Base-by-base conservation (phyloP, 2,797 vertebrate species). In the Sebastolobus alascanus region DNA sequence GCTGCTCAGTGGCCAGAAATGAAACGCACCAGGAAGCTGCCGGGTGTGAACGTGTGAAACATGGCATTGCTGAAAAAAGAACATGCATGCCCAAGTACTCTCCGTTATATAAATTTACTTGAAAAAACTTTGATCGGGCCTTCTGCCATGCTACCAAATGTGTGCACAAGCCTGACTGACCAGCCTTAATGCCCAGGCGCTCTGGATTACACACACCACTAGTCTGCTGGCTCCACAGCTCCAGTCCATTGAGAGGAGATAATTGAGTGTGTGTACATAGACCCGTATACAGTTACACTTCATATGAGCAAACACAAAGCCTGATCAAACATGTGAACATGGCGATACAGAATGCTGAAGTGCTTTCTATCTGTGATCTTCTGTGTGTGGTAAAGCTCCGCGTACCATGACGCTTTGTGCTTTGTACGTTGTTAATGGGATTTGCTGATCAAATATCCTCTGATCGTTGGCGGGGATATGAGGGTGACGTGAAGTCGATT, bases 301-400 rank as follows among this genome's bases (percentile, higher is more conserved):
- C 80, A 84, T 90, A 79, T 86, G 80, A 90, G 75, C 88, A 87
- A 90, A 89, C 84, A 87, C 75, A 92, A 88, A 90, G 87, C 75
- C 87, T 77, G 89, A 90, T 92, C 92, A 91, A 90, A 93, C 90
- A 88, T 50, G 80, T 74, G 71, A 84, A 82, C 75, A 35, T 4
- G 20, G 27, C 10, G 5, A 67, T 61, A 69, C 77, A 78, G 83
- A 75, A 79, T 77, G 87, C 73, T 78, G 72, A 84, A 84, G 61
- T 66, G 80, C 72, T 67, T 64, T 79, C 73, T 85, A 58, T 79
- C 68, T 90, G 73, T 87, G 90, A 83, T 87, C 85, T n/a, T 40
- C 37, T 31, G 77, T 31, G 77, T 78, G 66, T 82, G 73, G 55
- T 65, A 68, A 84, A 73, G 69, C 68, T 27, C 69, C 0, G 27